A percentile compares a stretch with the other conserved stretches of the same genome.
Conservation (phyloP, 2,113 vertebrate species). For the Pomatorhinus ruficollis region DNA sequence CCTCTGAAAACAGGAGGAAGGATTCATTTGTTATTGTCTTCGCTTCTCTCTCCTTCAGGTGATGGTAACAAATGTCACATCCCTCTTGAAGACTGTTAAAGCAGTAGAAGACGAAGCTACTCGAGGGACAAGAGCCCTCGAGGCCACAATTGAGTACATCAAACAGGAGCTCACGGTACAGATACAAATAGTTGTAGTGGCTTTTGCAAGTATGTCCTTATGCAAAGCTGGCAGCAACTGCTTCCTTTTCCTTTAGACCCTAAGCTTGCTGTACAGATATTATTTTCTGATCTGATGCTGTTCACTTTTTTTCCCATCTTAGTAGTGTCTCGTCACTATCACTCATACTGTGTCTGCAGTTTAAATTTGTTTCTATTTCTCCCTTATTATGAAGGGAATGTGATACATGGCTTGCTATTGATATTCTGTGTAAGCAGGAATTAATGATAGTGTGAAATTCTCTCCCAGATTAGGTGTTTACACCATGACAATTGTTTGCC, state of each 20-base stretch:
- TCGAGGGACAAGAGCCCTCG: conserved; percentile 93
- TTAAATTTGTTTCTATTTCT: neutral
- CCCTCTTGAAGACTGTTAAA: conserved; percentile 97
- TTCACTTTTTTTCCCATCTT: neutral
- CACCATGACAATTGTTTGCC: neutral
- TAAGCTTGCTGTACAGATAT: neutral
- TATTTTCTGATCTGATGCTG: neutral
- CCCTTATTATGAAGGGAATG: neutral
- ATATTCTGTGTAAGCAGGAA: neutral
- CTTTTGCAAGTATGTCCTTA: neutral
- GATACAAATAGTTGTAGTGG: neutral
- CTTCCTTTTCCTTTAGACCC: neutral
- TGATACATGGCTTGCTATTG: neutral
- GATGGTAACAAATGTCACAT: conserved; percentile 99
- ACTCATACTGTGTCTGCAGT: neutral
- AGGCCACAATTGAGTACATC: conserved; percentile 97
- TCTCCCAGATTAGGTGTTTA: neutral
- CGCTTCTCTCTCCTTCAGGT: conserved; percentile 76
- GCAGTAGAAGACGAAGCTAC: conserved; percentile 98
- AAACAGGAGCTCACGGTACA: conserved; percentile 96
- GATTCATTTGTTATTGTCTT: neutral
- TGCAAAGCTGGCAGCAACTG: neutral
- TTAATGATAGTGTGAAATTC: neutral
- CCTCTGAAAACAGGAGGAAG: neutral
- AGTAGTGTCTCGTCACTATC: neutral